Evolutionary conservation across 1,140 invertebrate genomes (phyloP), one percentile per base, ranked within the genome.

Genomic region (Camponotus vicinus): DNA sequence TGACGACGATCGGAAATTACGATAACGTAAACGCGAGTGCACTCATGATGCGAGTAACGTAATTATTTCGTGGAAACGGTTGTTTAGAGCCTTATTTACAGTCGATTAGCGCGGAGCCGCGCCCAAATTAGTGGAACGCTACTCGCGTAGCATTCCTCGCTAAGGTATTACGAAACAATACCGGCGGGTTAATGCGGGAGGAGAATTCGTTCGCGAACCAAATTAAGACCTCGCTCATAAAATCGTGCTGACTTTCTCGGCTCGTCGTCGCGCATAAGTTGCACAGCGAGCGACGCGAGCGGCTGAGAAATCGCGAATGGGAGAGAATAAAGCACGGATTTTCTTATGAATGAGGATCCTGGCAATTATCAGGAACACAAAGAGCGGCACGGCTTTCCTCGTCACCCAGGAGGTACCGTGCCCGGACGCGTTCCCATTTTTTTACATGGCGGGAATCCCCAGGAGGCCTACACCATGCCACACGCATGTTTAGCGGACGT

Each of bases 371-470:
- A 15, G 71, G 66, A 61, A 80, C 27, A 59, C n/a, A 59, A 88
- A 88, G 49, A 52, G 61, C 82, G 63, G 90, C 93, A 94, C 94
- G 93, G 93, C 91, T 95, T 95, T 95, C 95, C 95, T 89, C 95
- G 94, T 95, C 93, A 95, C 95, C 95, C 94, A 93, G 86, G 95
- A 92, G 95, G 95, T 95, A 95, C 94, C 93, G 94, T 94, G 91
- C 92, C 75, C 59, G 90, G 87, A 95, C 94, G 95, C 95, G 95
- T 95, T 95, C 95, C 95, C 95, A 91, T 95, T 95, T 88, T 95
- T 95, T 95, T 95, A 95, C 95, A 95, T 95, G 94, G 95, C 94
- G 95, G 94, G 95, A 79, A 93, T 95, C 95, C 95, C 95, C 95
- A 95, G 93, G 93, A 95, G 95, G 95, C 95, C 95, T 95, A 95